A percentile compares a stretch with the other conserved stretches of the same genome.
Conservation (phyloP, 2,888 invertebrate species). For the Cosmorhoe ocellata region DNA sequence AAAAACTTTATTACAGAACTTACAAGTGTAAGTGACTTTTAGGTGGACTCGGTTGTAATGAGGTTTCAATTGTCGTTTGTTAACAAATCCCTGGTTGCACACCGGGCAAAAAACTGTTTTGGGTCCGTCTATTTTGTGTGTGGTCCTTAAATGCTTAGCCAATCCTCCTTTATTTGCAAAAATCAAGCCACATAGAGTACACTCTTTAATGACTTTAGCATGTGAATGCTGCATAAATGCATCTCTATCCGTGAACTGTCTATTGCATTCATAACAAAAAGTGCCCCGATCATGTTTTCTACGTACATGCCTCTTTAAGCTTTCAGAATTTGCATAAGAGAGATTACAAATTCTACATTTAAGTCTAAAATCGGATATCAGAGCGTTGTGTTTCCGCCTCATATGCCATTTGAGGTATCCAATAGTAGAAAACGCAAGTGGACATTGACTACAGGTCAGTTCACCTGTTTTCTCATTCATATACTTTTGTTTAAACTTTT, state of each 20-base stretch:
- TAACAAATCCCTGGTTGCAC: conserved; percentile 69
- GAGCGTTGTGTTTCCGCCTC: conserved; percentile 70
- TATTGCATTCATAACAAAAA: conserved; percentile 66
- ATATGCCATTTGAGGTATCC: conserved; percentile 71
- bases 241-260: conserved; percentile 63
- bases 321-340: conserved; percentile 75
- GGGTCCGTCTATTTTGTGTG: conserved; percentile 63
- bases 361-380: conserved; percentile 63
- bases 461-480: conserved; percentile 64
- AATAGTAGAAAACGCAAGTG: conserved; percentile 64
- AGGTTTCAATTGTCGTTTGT: conserved; percentile 64
- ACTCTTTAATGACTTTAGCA: conserved; percentile 61
- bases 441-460: conserved; percentile 65
- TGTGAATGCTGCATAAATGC: conserved; percentile 66
- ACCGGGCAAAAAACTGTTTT: conserved; percentile 65
- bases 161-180: conserved; percentile 66
- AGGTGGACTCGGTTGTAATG: conserved; percentile 70
- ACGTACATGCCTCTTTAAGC: conserved; percentile 67
- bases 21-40: conserved; percentile 67
- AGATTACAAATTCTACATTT: conserved; percentile 72
- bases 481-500: conserved; percentile 35
- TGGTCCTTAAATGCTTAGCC: conserved; percentile 66
- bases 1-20: conserved; percentile 62
- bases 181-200: conserved; percentile 65
- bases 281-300: conserved; percentile 68